Evolutionary conservation across 2,113 vertebrate species (phyloP), one percentile per base, ranked within the genome.

Genomic region (Narcine bancroftii): DNA sequence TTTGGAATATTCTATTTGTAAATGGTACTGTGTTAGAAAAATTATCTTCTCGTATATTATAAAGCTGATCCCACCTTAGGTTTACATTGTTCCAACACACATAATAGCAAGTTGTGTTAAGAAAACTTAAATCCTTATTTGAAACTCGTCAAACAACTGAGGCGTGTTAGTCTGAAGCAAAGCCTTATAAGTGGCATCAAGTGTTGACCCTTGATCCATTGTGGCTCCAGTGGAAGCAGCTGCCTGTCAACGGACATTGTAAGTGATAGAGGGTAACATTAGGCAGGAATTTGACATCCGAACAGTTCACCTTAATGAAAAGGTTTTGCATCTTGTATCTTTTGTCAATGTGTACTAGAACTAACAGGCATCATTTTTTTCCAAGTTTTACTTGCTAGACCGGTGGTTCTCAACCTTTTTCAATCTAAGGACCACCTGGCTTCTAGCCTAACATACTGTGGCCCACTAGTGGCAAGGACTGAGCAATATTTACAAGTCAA

Each of bases 161-260:
- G 92, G 92, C 92, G 92, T 81, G 87, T 94, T 95, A 92, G 93
- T 95, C 94, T 95, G 93, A 89, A 81, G n/a, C n/a, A n/a, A n/a
- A n/a, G 93, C 94, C 95, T 65, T 92, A 71, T 11, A n/a, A 94
- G 93, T 92, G 91, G 92, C 93, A 95, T 95, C 93, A 93, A 94
- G 92, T 85, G 69, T 92, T 95, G 94, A 95, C 95, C 93, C 47
- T 92, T 94, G 92, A 92, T 94, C 94, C 94, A 39, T 92, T 47
- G 36, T 56, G 92, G 92, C 94, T 92, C 93, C 93, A 93, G 94
- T 94, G 93, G 93, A 95, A 94, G 93, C 93, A 94, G 93, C 94
- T 94, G 92, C 53, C 93, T 93, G 94, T 94, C 93, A 92, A 92
- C 92, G 94, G 94, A 94, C 94, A 93, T 92, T 85, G 56, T 56